phyloP scores from a whole-genome alignment of 2,888 invertebrate genomes.

The Lordiphosa fenestrarum region DNA sequence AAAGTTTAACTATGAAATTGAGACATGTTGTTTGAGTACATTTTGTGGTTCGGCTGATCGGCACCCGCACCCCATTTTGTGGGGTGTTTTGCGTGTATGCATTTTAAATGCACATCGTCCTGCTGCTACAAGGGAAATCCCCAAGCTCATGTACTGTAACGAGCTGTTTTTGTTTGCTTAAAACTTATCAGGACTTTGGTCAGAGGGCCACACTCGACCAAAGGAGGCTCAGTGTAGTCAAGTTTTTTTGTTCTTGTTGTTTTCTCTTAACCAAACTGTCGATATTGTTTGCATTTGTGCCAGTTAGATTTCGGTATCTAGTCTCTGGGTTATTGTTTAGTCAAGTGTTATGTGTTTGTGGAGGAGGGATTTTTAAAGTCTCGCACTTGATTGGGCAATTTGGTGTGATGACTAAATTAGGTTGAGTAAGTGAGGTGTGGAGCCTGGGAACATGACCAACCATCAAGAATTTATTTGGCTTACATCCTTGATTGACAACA shows the following conservation, averaged over 20 bases:
- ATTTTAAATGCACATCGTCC: conserved; percentile 42
- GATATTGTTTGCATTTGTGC: conserved; percentile 39
- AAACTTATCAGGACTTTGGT: conserved; percentile 67
- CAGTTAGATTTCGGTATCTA: conserved; percentile 8
- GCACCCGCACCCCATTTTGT: conserved; percentile 2
- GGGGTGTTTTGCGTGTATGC: conserved; percentile 39
- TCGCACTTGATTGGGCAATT: conserved; percentile 68
- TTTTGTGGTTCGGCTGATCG: conserved; percentile 51
- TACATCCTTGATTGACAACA: too few relatives aligned
- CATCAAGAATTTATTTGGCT: too few relatives aligned
- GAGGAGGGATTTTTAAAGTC: conserved; percentile 27
- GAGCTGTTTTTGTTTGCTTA: conserved; percentile 58
- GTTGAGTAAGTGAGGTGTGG: too few relatives aligned
- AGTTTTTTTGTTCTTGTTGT: conserved; percentile 37
- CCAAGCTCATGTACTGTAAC: conserved; percentile 56
- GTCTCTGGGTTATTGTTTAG: conserved; percentile 21
- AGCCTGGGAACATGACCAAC: too few relatives aligned
- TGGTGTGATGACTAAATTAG: conserved; percentile 3
- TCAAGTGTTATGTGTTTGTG: conserved; percentile 19
- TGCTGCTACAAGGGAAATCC: conserved; percentile 19
- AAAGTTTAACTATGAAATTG: conserved; percentile 55
- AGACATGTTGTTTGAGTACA: conserved; percentile 65
- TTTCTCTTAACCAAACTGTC: conserved; percentile 37
- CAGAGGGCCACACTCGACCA: conserved; percentile 36
- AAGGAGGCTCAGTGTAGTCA: conserved; percentile 19